Evolutionary conservation across 2,797 vertebrate species (phyloP), one percentile per base, ranked within the genome.

Genomic region (Channa striata): DNA sequence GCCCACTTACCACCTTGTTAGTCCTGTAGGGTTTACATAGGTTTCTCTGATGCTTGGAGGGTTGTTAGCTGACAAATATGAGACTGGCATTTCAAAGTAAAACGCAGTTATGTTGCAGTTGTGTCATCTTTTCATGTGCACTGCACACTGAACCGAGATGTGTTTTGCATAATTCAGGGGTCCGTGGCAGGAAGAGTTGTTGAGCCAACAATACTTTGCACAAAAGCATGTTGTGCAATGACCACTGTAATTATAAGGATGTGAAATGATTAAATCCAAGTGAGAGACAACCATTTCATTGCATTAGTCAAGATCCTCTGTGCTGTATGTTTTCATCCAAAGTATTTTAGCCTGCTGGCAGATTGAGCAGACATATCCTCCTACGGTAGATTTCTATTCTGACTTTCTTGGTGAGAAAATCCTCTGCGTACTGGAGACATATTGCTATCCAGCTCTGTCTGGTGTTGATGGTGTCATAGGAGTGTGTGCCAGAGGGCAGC

Each of bases 401-500:
- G 16, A 59, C 68, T 76, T 63, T 68, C 59, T 74, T 6, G n/a
- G 76, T 64, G 68, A 85, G 62, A 85, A 83, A 87, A 86, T 82
- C 81, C 84, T 83, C 71, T 57, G 80, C 83, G 77, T 86, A 78
- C 78, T 87, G 72, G 78, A 84, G 72, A 79, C 77, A 68, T 77
- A 72, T 81, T 85, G 67, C 71, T 71, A 57, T 71, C 67, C 78
- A 57, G 77, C 68, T 78, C 72, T 50, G 80, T 85, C 72, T 88
- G 48, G 68, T 70, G 76, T 76, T 68, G 71, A 61, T 83, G 81
- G 82, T 88, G 84, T 88, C 80, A 85, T 78, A 33, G 52, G 52
- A 79, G 76, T 72, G 70, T 75, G 80, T 83, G 87, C 82, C 87
- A 83, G 79, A 78, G 86, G 82, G 83, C 82, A 87, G 70, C 74